Base-by-base conservation (phyloP, 2,797 vertebrate species). In the Silurus aristotelis region DNA sequence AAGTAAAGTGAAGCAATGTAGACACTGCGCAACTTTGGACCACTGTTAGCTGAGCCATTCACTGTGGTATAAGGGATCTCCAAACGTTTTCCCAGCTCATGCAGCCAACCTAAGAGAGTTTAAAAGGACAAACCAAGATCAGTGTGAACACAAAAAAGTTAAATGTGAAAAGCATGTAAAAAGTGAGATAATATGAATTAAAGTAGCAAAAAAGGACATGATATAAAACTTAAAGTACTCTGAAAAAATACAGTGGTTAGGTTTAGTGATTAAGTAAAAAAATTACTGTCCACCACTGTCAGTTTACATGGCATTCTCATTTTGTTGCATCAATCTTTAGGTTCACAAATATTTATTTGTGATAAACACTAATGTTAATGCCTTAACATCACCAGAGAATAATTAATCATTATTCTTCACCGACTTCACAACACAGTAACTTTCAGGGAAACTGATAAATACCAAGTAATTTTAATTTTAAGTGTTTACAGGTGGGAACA, bases 1-100 rank as follows among this genome's bases (percentile, higher is more conserved):
- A 99, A 99, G 92, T 99, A 99, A 0, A 99, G 95, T 0, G 98
- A 97, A 22, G 98, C 97, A 25, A 99, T 96, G 89, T 99, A 99
- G 93, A 98, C 94, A 85, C 97, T 99, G 89, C 96, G 95, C 89
- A 99, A 95, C 1, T 97, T 92, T 0, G 97, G 97, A n/a, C 97
- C 93, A 3, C 70, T 81, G 15, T 82, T 92, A 87, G 83, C 38
- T 6, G 91, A 92, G 61, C 86, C 89, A 7, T 92, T 95, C 48
- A 85, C 77, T 12, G 79, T 68, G 52, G 71, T 66, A 6, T 97
- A 99, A 0, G 98, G 98, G 43, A 96, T 96, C 89, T 99, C 98
- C 89, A 99, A 93, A 1, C 98, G 96, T 92, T 98, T 99, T 67
- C 97, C 98, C 73, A 99, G 83, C 92, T 99, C 98, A 79, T 98